Base-by-base conservation (phyloP, 2,888 invertebrate species). In the Cerastis leucographa region DNA sequence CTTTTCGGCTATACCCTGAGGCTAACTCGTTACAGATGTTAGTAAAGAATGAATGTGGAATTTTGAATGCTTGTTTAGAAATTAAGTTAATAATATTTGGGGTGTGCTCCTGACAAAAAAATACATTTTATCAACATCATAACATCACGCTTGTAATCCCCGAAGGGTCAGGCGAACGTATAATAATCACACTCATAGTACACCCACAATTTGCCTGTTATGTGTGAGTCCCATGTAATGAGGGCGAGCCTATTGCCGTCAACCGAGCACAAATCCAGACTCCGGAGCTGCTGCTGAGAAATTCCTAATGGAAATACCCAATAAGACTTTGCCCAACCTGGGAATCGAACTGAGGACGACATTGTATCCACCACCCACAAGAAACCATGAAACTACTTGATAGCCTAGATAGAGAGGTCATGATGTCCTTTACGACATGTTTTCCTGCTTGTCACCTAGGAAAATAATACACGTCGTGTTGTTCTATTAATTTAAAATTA, bases 1-100 rank as follows among this genome's bases (percentile, higher is more conserved):
- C 88, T 89, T 90, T 89, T 89, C 80, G 79, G 83, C 81, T 81
- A 64, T 79, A 68, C 83, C 91, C 88, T 74, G 40, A 76, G 88
- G 91, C 86, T 71, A 61, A 73, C 76, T 85, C 77, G 76, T 83
- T 85, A 84, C 84, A 78, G 78, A 85, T 84, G 81, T 72, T 81
- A 70, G 69, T 68, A 64, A 70, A 76, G 59, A 85, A 85, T 76
- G 64, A 70, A 82, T 72, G 71, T 61, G 12, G 83, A 79, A 76
- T 85, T 74, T 78, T 54, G 12, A 29, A 67, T 72, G 35, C 42
- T 85, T 44, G 78, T 72, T 75, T 67, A 54, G 35, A 81, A 82
- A 79, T 56, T n/a, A 73, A 71, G 70, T 65, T 66, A 67, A 80
- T 78, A n/a, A 71, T 7, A 11, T 9, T 67, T 61, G 17, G 62